These are phyloP conservation scores for Microtus ochrogaster DNA, from an alignment of 2,113 vertebrate genomes.

Conservation along the genomic window DNA sequence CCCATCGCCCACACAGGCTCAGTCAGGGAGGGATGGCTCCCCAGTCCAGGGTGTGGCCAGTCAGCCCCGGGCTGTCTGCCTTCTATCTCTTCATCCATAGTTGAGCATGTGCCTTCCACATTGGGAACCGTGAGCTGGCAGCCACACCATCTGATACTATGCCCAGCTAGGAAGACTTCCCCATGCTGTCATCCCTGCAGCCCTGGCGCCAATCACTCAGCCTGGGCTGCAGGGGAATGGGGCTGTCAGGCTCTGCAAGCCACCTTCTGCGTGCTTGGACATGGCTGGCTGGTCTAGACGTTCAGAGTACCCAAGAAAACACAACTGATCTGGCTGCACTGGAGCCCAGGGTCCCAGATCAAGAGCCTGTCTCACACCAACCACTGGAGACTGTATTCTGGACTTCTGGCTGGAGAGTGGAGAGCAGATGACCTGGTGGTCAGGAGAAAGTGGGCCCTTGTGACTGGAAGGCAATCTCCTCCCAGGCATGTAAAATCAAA, in stretches of 20 bases:
- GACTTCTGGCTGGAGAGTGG: neutral
- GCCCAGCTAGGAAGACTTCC: neutral
- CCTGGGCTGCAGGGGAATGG: neutral
- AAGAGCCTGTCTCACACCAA: too few relatives aligned
- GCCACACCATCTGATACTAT: constrained; percentile 48
- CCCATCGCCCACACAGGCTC: neutral
- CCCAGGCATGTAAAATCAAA: neutral
- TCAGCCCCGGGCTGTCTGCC: neutral
- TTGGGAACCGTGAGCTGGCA: constrained; percentile 55
- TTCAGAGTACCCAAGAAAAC: constrained; percentile 13
- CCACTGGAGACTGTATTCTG: neutral
- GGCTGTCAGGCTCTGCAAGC: neutral
- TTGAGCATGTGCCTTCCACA: neutral
- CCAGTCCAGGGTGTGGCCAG: neutral
- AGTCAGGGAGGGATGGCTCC: neutral
- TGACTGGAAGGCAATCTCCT: neutral
- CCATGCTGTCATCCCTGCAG: constrained; percentile 22
- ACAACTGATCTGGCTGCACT: constrained; percentile 43
- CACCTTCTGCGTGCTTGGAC: constrained; percentile 40
- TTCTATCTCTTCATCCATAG: constrained; percentile 45
- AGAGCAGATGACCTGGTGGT: neutral
- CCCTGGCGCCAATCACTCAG: constrained; percentile 45
- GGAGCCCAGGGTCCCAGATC: neutral
- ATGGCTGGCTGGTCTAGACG: neutral
- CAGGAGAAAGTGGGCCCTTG: fast-evolving